phyloP scores from a whole-genome alignment of 2,888 invertebrate species.

The Drosophila nr. perissopoda region DNA sequence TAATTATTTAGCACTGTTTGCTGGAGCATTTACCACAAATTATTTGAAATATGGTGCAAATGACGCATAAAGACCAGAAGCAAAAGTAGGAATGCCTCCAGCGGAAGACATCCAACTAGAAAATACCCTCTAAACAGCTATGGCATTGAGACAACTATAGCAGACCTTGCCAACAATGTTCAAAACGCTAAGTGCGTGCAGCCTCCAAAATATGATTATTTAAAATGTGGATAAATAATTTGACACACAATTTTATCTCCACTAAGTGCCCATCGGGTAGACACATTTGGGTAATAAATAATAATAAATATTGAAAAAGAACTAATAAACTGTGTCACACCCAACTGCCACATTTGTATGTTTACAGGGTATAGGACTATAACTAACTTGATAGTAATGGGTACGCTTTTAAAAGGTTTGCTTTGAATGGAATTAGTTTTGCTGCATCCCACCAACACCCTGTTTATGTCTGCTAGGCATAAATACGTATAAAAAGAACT shows the following conservation, averaged over 20 bases:
- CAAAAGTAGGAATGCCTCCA: conserved; percentile 14
- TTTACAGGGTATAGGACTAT: conserved; percentile 10
- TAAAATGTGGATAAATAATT: not conserved
- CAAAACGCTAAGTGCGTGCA: too few relatives aligned
- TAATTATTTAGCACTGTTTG: conserved; percentile 64
- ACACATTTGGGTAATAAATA: not conserved
- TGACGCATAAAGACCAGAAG: conserved; percentile 64
- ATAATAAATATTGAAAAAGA: not conserved
- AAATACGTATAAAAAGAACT: conserved; percentile 51
- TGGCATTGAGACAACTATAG: not conserved
- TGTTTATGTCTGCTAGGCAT: conserved; percentile 33
- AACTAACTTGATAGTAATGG: conserved; percentile 49
- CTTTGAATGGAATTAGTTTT: not conserved
- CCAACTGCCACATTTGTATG: not conserved
- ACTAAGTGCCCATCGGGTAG: not conserved
- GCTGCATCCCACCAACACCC: conserved; percentile 44
- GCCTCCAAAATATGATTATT: not conserved
- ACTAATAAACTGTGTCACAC: not conserved
- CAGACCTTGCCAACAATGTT: not conserved
- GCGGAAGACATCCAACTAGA: not conserved
- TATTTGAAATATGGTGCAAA: conserved; percentile 66
- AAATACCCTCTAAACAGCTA: conserved; percentile 21
- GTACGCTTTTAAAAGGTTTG: conserved; percentile 38
- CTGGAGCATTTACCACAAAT: conserved; percentile 68
- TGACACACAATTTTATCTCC: too few relatives aligned